Percentiles rank a stretch among this genome's conserved stretches.
phyloP scores from a whole-genome alignment of 2,113 vertebrate genomes.

The Cyanistes caeruleus region DNA sequence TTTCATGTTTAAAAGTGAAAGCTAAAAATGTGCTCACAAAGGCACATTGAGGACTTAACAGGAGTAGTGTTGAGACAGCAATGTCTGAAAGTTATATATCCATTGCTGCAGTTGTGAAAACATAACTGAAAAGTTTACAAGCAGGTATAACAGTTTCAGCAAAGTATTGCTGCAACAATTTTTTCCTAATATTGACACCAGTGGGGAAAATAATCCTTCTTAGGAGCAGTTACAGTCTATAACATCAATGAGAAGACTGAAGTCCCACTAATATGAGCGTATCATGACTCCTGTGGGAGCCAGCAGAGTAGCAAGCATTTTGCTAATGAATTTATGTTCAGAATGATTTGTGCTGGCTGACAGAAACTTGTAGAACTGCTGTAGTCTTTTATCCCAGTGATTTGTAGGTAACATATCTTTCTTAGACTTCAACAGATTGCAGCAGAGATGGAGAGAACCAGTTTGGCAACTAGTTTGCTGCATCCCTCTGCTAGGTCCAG shows the following conservation, averaged over 20 bases:
- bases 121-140: background rate
- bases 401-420: background rate
- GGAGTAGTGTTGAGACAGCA: background rate
- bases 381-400: background rate
- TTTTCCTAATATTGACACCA: constrained; percentile 20
- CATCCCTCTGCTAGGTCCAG: background rate
- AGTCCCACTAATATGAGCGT: background rate
- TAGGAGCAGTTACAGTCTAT: background rate
- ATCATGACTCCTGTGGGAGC: background rate
- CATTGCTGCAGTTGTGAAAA: background rate
- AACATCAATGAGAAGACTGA: background rate
- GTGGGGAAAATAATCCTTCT: background rate
- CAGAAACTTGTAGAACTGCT: background rate
- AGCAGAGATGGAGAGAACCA: background rate
- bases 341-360: background rate
- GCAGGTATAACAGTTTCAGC: background rate
- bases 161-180: background rate
- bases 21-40: background rate
- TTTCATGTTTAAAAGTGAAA: constrained; percentile 2
- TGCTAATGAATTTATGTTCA: constrained; percentile 9
- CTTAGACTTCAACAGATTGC: background rate
- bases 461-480: background rate
- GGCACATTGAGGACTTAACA: background rate
- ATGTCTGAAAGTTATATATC: background rate
- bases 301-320: background rate